Base-by-base conservation (phyloP, 2,113 vertebrate species). In the Macrotus californicus region DNA sequence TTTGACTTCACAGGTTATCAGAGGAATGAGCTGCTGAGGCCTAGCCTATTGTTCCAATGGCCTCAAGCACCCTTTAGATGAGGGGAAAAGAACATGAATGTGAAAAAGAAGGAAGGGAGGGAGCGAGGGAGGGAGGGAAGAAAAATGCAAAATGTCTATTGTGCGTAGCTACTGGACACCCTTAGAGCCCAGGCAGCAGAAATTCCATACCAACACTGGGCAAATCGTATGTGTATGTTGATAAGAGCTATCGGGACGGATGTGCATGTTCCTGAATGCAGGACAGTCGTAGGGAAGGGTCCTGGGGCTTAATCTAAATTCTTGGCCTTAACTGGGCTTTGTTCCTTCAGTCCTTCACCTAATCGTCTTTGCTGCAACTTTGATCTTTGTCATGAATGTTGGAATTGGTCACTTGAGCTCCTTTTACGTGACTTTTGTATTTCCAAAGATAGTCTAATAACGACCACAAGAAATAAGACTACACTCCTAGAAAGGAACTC, bases 341-440 rank as follows among this genome's bases (percentile, higher is more conserved):
- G 36, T 64, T 41, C 43, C 48, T 87, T 91, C 29, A 2, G 7
- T 43, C 46, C 52, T 90, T 72, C 15, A 24, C 9, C 80, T 73
- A 72, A 52, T 13, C 80, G 31, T 52, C 59, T 59, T 54, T 91
- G 15, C 31, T 34, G 79, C 31, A 34, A 54, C 91, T 50, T 95
- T 52, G 2, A 7, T 10, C 69, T 52, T 56, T 73, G 13, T 46
- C 83, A 79, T 19, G 29, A 73, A 92, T 34, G 3, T 43, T 89
- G 19, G 8, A 80, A 69, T 48, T 24, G 31, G 77, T 93, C 31
- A 39, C 18, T 61, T 26, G 70, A 29, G 54, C 19, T 88, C 24
- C 41, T 61, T 88, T 86, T 73, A 89, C 3, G 29, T 59, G 9
- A 81, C 15, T 94, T 87, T n/a, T 93, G 41, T 91, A 72, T 14